Evolutionary conservation across 92 coral and sea anemone genomes (phyloP).

Genomic region (Porites evermanni): DNA sequence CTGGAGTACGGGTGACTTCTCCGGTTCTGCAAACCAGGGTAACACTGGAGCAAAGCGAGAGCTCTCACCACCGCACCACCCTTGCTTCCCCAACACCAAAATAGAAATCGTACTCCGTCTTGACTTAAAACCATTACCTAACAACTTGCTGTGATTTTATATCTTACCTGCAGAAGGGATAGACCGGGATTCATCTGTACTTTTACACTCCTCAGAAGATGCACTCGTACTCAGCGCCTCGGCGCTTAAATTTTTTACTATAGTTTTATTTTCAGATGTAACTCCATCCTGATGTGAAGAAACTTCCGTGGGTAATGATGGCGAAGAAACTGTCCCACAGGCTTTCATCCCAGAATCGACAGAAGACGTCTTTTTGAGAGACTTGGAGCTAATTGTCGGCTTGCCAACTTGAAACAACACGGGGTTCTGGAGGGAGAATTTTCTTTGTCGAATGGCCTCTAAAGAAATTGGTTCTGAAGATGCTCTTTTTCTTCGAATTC

Average conservation of each 20-base stretch:
- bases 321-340: not conserved
- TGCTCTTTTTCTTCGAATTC: conserved; percentile 70
- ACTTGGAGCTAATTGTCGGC: not conserved
- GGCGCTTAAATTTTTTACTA: conserved; percentile 17
- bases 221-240: conserved; percentile 3
- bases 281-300: not conserved
- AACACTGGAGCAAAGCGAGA: too few relatives aligned
- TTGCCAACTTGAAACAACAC: conserved; percentile 15
- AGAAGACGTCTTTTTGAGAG: conserved; percentile 7
- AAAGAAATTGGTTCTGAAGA: conserved; percentile 68
- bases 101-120: not conserved
- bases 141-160: not conserved
- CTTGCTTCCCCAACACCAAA: too few relatives aligned
- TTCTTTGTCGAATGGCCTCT: conserved; percentile 28
- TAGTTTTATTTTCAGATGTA: not conserved
- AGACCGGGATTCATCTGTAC: not conserved
- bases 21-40: too few relatives aligned
- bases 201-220: not conserved
- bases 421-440: conserved; percentile 14
- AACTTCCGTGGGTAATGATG: not conserved
- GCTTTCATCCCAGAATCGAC: not conserved
- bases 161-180: not conserved
- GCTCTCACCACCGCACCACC: too few relatives aligned
- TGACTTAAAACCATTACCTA: not conserved
- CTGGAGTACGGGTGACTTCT: too few relatives aligned